These are phyloP conservation scores for Xestia rhomboidea DNA, from an alignment of 2,888 invertebrate species.

Conservation along the genomic window DNA sequence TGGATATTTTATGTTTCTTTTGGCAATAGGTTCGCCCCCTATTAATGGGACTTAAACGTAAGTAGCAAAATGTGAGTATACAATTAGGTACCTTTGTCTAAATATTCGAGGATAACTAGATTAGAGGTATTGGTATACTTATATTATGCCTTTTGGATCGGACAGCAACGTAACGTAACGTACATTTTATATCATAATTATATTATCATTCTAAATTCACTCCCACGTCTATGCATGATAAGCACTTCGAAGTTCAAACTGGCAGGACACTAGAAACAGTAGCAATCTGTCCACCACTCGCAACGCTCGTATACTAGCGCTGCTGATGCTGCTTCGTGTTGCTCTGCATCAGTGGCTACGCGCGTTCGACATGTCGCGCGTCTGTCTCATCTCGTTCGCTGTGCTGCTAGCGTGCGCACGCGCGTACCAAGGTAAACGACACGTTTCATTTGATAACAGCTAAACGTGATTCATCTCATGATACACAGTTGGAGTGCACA, in stretches of 20 bases:
- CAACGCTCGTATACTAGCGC: constrained; percentile 24
- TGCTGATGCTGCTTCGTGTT: constrained; percentile 14
- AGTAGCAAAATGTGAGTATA: too few species aligned
- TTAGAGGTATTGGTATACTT: too few species aligned
- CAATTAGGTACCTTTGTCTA: too few species aligned
- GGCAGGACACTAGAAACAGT: constrained; percentile 63
- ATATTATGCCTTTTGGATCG: too few species aligned
- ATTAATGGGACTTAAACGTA: too few species aligned
- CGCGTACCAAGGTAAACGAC: constrained; percentile 78
- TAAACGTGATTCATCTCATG: too few species aligned
- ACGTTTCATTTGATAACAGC: constrained; percentile 35
- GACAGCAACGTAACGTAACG: too few species aligned
- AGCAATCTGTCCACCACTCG: constrained; percentile 28
- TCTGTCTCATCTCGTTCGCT: constrained; percentile 28
- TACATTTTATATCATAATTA: too few species aligned
- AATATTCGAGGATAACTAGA: too few species aligned
- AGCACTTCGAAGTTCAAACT: neutral
- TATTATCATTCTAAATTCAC: too few species aligned
- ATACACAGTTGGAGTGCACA: constrained; percentile 48
- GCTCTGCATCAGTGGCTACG: constrained; percentile 15
- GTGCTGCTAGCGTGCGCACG: constrained; percentile 73
- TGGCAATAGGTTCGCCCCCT: too few species aligned
- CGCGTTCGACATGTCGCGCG: constrained; percentile 69
- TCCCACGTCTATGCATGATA: neutral
- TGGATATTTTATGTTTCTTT: too few species aligned